Evolutionary conservation across 1,140 invertebrate genomes (phyloP).

Genomic region (Diorhabda elongata): DNA sequence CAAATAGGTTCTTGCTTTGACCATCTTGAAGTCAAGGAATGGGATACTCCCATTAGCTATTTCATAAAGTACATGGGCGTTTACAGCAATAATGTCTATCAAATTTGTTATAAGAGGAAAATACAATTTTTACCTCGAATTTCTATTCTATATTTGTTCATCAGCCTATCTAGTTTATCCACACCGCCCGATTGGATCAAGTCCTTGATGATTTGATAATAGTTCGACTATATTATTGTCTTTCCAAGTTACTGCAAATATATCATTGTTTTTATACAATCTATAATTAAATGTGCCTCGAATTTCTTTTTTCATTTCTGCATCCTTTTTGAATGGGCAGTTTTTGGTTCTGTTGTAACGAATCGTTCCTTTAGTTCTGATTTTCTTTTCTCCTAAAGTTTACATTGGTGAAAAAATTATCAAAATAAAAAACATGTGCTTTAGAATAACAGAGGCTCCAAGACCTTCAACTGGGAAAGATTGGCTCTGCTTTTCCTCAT

Average conservation of each 20-base stretch:
- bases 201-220: conserved; percentile 34
- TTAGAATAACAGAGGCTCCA: not conserved
- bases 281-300: conserved; percentile 14
- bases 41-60: not conserved
- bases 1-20: not conserved
- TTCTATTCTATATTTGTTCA: not conserved
- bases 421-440: conserved; percentile 8
- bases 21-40: not conserved
- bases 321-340: conserved; percentile 18
- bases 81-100: not conserved
- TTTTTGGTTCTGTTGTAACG: conserved; percentile 21
- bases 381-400: not conserved
- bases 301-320: conserved; percentile 12
- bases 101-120: not conserved
- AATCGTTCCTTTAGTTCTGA: conserved; percentile 21
- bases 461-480: not conserved
- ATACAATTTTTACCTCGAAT: not conserved
- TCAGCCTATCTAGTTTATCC: not conserved
- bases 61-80: not conserved
- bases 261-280: conserved; percentile 21
- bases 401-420: conserved; percentile 4
- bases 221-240: conserved; percentile 1
- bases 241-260: conserved; percentile 25
- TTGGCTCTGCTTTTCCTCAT: not conserved
- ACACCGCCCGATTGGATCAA: conserved; percentile 29